Percentiles rank a stretch among this genome's conserved stretches.
phyloP scores from a whole-genome alignment of 2,113 vertebrate genomes.

The Malurus melanocephalus region DNA sequence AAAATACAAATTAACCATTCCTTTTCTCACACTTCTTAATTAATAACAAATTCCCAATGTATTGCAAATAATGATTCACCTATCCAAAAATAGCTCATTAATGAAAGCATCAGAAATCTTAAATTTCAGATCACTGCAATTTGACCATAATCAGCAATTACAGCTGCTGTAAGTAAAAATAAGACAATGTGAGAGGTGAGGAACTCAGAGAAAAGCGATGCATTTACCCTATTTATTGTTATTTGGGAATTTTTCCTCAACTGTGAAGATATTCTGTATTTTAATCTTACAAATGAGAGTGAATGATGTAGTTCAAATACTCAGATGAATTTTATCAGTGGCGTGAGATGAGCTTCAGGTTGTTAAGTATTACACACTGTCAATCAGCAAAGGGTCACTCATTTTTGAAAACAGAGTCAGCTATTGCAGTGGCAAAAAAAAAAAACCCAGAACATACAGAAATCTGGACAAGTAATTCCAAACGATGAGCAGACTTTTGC shows the following conservation, averaged over 20 bases:
- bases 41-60: background rate
- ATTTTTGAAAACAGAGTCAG: background rate
- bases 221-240: background rate
- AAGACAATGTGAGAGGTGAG: background rate
- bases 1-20: background rate
- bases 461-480: background rate
- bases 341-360: background rate
- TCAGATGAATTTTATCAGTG: background rate
- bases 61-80: background rate
- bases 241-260: background rate
- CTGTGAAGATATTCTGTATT: background rate
- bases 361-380: background rate
- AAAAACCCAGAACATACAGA: fast-evolving
- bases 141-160: background rate
- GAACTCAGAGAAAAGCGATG: background rate
- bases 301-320: background rate
- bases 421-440: background rate
- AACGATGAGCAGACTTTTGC: fast-evolving
- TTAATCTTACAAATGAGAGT: background rate
- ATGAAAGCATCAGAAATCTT: background rate
- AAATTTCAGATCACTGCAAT: background rate
- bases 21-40: background rate
- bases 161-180: background rate
- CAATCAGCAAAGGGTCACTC: background rate
- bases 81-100: background rate